phyloP scores from a whole-genome alignment of 2,888 invertebrate species.

The Oscheius myriophilus region DNA sequence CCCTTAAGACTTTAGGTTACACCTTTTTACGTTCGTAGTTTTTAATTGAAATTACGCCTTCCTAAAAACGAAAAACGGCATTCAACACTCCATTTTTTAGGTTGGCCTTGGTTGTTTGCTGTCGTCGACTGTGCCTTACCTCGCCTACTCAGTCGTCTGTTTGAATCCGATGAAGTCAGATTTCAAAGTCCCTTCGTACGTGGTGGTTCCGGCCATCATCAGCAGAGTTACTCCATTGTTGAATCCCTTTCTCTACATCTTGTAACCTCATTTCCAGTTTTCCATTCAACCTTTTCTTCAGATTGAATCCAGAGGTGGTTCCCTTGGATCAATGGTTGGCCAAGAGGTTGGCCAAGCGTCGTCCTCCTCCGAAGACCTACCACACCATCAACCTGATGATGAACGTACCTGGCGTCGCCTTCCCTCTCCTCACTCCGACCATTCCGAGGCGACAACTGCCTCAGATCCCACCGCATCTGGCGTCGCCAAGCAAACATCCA shows the following conservation, averaged over 20 bases:
- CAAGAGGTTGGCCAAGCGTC: constrained; percentile 38
- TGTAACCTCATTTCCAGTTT: constrained; percentile 27
- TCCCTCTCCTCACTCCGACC: constrained; percentile 56
- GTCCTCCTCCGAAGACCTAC: constrained; percentile 51
- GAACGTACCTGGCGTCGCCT: constrained; percentile 51
- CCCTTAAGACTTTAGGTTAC: too few species aligned
- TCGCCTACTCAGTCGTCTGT: constrained; percentile 56
- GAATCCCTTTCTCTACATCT: constrained; percentile 58
- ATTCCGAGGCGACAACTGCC: constrained; percentile 57
- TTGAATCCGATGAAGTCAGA: constrained; percentile 57
- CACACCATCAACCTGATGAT: constrained; percentile 57
- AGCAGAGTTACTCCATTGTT: constrained; percentile 48
- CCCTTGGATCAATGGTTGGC: constrained; percentile 50
- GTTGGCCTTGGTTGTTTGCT: constrained; percentile 55
- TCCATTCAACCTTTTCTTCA: constrained; percentile 6
- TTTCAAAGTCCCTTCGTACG: constrained; percentile 37
- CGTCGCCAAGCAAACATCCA: constrained; percentile 45
- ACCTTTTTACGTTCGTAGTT: too few species aligned
- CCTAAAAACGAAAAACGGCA: constrained; percentile 2
- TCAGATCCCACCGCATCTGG: constrained; percentile 43
- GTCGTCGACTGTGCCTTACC: constrained; percentile 54
- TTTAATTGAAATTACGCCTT: background rate
- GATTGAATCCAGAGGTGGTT: constrained; percentile 56
- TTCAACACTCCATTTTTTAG: constrained; percentile 23
- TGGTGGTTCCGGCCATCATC: constrained; percentile 46